Conservation (phyloP, 1,140 invertebrate species). For the Dufourea novaeangliae region DNA sequence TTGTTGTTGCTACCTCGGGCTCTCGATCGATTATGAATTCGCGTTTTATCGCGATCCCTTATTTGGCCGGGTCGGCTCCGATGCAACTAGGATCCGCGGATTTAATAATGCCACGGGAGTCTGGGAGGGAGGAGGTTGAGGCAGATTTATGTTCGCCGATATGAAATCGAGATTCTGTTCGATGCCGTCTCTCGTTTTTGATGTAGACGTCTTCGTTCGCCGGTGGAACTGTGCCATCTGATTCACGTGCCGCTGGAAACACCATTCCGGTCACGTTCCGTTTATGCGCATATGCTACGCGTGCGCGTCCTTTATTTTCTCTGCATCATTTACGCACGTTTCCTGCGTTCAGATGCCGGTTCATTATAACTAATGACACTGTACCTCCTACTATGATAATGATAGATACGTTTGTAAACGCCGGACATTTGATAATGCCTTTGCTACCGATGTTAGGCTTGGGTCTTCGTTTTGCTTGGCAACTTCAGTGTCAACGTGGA, state of each 20-base stretch:
- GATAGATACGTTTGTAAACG: constrained; percentile 20
- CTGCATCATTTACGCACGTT: constrained; percentile 43
- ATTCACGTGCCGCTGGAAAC: constrained; percentile 35
- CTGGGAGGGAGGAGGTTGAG: no score
- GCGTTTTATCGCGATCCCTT: constrained; percentile 18
- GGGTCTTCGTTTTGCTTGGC: no score
- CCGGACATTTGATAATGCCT: constrained; percentile 9
- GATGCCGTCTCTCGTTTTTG: constrained; percentile 24
- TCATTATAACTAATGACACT: constrained; percentile 42
- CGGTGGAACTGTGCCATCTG: constrained; percentile 28
- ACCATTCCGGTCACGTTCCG: constrained; percentile 41
- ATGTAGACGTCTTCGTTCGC: constrained; percentile 39
- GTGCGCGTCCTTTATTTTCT: constrained; percentile 39
- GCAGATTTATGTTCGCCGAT: constrained; percentile 37
- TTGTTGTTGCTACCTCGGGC: neutral
- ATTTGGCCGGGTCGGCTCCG: constrained; percentile 8
- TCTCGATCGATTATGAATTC: constrained; percentile 25
- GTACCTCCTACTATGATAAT: constrained; percentile 24
- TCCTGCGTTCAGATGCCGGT: constrained; percentile 21
- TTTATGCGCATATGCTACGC: constrained; percentile 42
- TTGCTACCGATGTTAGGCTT: neutral
- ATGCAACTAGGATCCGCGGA: constrained; percentile 16
- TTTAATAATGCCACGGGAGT: constrained; percentile 42
- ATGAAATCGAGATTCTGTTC: constrained; percentile 43
- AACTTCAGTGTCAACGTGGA: no score